Percentiles rank a stretch among this genome's conserved stretches.
Evolutionary conservation across 2,888 invertebrate species (phyloP).

Genomic region (Prenolepis imparis): DNA sequence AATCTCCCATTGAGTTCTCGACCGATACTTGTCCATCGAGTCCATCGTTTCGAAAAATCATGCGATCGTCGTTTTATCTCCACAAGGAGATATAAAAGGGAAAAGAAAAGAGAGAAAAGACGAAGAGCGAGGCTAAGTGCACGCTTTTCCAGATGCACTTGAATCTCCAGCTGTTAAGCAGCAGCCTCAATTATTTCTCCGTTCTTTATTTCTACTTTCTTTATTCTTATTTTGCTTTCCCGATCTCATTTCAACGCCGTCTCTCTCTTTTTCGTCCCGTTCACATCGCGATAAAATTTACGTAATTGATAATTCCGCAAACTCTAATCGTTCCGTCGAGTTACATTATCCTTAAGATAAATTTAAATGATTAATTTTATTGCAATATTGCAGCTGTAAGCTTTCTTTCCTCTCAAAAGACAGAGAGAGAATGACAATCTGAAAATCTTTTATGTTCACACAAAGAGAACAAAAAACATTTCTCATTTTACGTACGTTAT

Average conservation of each 20-base stretch:
- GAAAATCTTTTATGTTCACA: neutral
- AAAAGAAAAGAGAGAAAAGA: neutral
- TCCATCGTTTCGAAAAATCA: slow-evolving; percentile 20
- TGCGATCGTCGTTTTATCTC: slow-evolving; percentile 7
- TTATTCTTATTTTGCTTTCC: slow-evolving; percentile 36
- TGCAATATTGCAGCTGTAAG: neutral
- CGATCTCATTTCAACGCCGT: slow-evolving; percentile 35
- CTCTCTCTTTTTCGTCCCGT: neutral
- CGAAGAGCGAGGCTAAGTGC: slow-evolving; percentile 45
- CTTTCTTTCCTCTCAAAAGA: neutral
- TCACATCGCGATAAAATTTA: slow-evolving; percentile 31
- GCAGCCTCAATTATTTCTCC: slow-evolving; percentile 67
- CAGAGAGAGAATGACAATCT: neutral
- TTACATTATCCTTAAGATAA: neutral
- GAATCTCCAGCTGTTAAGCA: slow-evolving; percentile 60
- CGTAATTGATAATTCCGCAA: slow-evolving; percentile 32
- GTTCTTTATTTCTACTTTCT: slow-evolving; percentile 9
- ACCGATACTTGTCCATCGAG: slow-evolving; percentile 7
- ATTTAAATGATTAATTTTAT: slow-evolving; percentile 12
- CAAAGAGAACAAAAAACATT: neutral
- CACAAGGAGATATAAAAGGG: neutral
- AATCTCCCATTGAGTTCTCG: neutral
- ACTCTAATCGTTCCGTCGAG: slow-evolving; percentile 26
- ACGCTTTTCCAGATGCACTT: slow-evolving; percentile 39
- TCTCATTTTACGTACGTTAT: slow-evolving; percentile 5